Evolutionary conservation across 2,888 invertebrate species (phyloP).

Genomic region (Oxytorus armatus): DNA sequence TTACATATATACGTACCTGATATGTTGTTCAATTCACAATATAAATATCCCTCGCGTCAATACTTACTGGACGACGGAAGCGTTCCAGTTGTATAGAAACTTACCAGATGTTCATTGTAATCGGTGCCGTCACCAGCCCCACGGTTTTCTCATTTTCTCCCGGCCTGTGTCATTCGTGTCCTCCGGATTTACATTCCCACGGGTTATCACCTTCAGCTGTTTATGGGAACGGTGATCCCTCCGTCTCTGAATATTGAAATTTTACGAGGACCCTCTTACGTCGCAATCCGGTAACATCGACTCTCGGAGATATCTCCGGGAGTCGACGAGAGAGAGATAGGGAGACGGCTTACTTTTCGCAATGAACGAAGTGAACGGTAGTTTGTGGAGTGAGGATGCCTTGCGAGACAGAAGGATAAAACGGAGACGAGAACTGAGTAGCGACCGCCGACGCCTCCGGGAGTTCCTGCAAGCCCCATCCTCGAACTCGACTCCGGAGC

Average conservation of each 20-base stretch:
- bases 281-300: too few relatives aligned
- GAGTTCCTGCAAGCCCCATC: conserved; percentile 61
- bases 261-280: neutral
- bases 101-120: neutral
- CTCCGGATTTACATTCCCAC: conserved; percentile 37
- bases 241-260: conserved; percentile 51
- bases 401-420: conserved; percentile 31
- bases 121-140: neutral
- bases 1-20: neutral
- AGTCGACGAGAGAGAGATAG: neutral
- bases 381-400: conserved; percentile 8
- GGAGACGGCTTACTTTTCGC: conserved; percentile 47
- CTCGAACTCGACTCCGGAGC: conserved; percentile 45
- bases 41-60: neutral
- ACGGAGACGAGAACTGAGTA: conserved; percentile 51
- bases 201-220: conserved; percentile 30
- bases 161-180: conserved; percentile 16
- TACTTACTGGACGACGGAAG: neutral
- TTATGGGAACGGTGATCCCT: conserved; percentile 39
- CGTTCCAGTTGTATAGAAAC: neutral
- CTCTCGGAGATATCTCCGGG: too few relatives aligned
- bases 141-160: neutral
- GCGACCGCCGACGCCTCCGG: conserved; percentile 59
- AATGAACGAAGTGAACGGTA: conserved; percentile 32
- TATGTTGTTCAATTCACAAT: neutral